Evolutionary conservation across 2,797 vertebrate genomes (phyloP).

Genomic region (Natrix natrix): DNA sequence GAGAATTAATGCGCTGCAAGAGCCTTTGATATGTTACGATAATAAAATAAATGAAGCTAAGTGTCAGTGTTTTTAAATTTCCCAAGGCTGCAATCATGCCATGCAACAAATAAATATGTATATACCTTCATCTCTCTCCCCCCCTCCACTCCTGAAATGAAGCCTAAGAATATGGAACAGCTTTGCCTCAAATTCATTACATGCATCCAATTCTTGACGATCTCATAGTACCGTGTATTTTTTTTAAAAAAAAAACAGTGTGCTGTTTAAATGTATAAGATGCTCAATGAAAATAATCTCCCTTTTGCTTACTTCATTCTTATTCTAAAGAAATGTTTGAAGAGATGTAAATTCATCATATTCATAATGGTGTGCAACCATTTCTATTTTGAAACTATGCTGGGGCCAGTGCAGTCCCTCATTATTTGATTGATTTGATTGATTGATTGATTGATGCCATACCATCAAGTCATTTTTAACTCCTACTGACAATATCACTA

Average conservation of each 20-base stretch:
- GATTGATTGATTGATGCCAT: not conserved
- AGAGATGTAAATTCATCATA: not conserved
- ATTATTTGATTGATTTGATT: not conserved
- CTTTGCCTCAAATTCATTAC: not conserved
- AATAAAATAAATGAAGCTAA: constrained; percentile 43
- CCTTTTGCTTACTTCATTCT: not conserved
- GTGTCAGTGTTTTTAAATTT: constrained; percentile 13
- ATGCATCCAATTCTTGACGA: not conserved
- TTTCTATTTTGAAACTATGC: not conserved
- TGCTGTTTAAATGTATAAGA: not conserved
- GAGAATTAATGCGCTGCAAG: constrained; percentile 55
- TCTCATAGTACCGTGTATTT: not conserved
- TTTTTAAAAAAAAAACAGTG: not conserved
- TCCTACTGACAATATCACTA: not conserved
- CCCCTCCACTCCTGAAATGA: not conserved
- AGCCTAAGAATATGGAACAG: too few relatives aligned
- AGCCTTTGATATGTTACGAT: constrained; percentile 25
- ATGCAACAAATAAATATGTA: not conserved
- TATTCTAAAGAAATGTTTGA: not conserved
- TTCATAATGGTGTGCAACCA: not conserved
- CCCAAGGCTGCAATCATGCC: not conserved
- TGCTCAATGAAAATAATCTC: not conserved
- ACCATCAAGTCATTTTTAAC: not conserved
- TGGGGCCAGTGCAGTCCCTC: not conserved
- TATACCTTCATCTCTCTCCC: not conserved